Base-by-base conservation (phyloP, 2,113 vertebrate species). In the Macrotis lagotis region DNA sequence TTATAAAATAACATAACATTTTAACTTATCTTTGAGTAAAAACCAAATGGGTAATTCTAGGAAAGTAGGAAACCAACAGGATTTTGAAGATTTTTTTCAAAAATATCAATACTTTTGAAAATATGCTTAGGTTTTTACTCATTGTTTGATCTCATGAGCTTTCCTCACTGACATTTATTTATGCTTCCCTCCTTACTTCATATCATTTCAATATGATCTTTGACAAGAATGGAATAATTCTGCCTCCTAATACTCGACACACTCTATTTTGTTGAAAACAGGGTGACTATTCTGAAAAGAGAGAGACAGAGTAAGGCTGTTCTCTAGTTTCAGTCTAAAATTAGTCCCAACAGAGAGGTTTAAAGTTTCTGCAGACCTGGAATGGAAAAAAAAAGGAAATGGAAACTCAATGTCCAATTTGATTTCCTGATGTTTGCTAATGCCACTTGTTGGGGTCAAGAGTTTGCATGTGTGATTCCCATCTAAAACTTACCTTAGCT, bases 101-200 rank as follows among this genome's bases (percentile, higher is more conserved):
- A 94, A 91, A 90, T 92, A 74, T 74, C 91, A 55, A 96, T 95
- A 50, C 91, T 88, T 89, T 93, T 97, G 90, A 97, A 94, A 94
- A 93, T 90, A 74, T 91, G 1, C 51, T 92, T 91, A 91, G 74
- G 48, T 91, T 96, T 96, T 92, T 44, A 53, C 49, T 93, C 66
- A 94, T 52, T 90, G 66, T 93, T 88, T 93, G n/a, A 83, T 94
- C 95, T 74, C 91, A 14, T 50, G 95, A 95, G 89, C 51, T 93
- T 93, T 93, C 28, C 2, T 16, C 8, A 91, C 89, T 52, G 92
- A 90, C 89, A 97, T 66, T 50, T 74, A 25, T 95, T 97, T 96
- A 92, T 88, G 28, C 91, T 37, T 88, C 89, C 93, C 83, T 74
- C 37, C 37, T 47, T 31, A 37, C 51, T 66, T 95, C 91, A 47